phyloP scores from a whole-genome alignment of 2,797 vertebrate genomes.

The Potorous gilbertii region DNA sequence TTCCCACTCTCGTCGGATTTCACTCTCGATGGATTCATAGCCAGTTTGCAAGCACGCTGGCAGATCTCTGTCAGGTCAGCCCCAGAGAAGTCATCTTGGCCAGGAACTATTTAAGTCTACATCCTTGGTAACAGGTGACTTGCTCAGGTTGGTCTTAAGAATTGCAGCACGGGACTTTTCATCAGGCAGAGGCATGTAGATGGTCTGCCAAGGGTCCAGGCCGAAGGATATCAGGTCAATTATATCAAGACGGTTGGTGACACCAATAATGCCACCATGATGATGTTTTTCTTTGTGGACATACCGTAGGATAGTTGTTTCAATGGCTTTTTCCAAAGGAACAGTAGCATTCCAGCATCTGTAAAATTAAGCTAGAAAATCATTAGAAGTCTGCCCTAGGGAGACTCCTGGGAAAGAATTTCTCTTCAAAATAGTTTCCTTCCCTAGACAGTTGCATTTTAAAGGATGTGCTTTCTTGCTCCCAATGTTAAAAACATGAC shows the following conservation, averaged over 20 bases:
- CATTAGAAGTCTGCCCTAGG: neutral
- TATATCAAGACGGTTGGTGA: conserved; percentile 98
- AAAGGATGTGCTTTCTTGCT: neutral
- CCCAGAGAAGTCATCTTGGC: conserved; percentile 99
- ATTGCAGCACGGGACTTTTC: conserved; percentile 99
- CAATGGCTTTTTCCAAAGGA: neutral
- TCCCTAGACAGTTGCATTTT: neutral
- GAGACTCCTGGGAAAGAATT: neutral
- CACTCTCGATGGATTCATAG: conserved; percentile 98
- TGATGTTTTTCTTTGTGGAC: conserved; percentile 96
- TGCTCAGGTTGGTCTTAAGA: conserved; percentile 97
- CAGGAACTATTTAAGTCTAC: conserved; percentile 96
- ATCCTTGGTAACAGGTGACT: conserved; percentile 98
- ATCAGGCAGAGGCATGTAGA: conserved; percentile 97
- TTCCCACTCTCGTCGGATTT: conserved; percentile 96
- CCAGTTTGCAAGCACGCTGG: conserved; percentile 97
- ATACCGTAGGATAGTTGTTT: conserved; percentile 87
- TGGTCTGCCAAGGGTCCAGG: conserved; percentile 97
- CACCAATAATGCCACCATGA: conserved; percentile 94
- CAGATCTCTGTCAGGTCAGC: conserved; percentile 98
- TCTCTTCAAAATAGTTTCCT: neutral
- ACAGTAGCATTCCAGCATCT: neutral
- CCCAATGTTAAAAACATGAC: neutral
- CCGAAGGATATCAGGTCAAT: conserved; percentile 98
- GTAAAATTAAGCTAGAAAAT: neutral